Evolutionary conservation across 1,140 invertebrate genomes (phyloP).

Genomic region (Zaprionus vittiger): DNA sequence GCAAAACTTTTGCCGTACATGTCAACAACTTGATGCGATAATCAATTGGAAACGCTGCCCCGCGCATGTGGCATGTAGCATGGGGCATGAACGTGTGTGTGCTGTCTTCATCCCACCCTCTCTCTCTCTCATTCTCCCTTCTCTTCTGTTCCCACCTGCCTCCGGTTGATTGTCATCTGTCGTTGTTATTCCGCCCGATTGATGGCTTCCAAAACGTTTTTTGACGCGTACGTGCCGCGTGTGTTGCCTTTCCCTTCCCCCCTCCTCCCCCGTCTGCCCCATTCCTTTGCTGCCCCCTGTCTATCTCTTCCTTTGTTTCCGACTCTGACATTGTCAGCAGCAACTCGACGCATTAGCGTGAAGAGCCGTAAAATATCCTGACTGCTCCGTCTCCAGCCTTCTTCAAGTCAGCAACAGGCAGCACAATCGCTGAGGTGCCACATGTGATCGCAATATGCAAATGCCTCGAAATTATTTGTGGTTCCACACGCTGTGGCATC

Average conservation of each 20-base stretch:
- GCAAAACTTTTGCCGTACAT: constrained; percentile 34
- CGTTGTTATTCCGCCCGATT: constrained; percentile 53
- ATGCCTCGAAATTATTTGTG: constrained; percentile 37
- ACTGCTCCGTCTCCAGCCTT: background rate
- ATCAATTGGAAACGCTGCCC: constrained; percentile 45
- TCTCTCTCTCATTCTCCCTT: background rate
- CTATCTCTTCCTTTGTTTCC: background rate
- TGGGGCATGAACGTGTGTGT: background rate
- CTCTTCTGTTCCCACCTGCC: constrained; percentile 14
- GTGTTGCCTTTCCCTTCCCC: background rate
- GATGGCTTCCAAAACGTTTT: constrained; percentile 59
- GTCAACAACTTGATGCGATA: constrained; percentile 53
- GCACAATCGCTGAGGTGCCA: background rate
- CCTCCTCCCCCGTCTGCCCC: too few species aligned
- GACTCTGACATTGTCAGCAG: background rate
- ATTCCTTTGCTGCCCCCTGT: background rate
- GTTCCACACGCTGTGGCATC: constrained; percentile 26
- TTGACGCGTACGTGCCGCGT: constrained; percentile 53
- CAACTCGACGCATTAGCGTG: constrained; percentile 7
- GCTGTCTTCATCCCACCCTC: background rate
- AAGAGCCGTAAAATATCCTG: background rate
- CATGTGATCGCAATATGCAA: constrained; percentile 43
- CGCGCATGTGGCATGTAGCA: background rate
- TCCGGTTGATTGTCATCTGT: constrained; percentile 44
- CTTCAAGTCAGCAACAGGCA: constrained; percentile 30